These are phyloP conservation scores for Luscinia megarhynchos DNA, from an alignment of 2,797 vertebrate species.

Conservation along the genomic window DNA sequence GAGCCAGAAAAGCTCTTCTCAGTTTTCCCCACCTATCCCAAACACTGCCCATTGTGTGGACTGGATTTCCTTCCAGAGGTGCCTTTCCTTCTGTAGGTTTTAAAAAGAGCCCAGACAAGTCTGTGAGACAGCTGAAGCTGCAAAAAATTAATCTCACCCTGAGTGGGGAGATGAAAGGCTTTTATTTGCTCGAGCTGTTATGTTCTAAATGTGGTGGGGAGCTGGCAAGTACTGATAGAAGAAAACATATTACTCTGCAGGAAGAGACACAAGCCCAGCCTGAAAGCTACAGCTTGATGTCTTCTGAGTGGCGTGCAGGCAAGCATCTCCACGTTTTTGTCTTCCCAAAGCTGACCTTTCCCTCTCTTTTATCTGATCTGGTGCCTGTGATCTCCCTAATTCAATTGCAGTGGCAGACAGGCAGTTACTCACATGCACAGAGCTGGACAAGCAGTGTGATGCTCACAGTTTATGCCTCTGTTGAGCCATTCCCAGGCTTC, in stretches of 20 bases:
- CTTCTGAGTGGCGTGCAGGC: neutral
- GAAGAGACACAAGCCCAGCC: neutral
- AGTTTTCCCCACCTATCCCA: neutral
- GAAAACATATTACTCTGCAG: slow-evolving; percentile 7
- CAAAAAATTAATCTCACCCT: slow-evolving; percentile 39
- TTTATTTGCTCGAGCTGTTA: neutral
- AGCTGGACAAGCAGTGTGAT: neutral
- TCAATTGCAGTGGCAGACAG: neutral
- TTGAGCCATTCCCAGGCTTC: neutral
- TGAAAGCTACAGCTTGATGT: neutral
- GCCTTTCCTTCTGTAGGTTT: neutral
- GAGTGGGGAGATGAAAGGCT: slow-evolving; percentile 37
- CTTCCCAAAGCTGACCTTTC: neutral
- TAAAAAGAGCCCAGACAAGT: neutral
- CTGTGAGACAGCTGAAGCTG: slow-evolving; percentile 16
- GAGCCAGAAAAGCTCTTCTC: neutral
- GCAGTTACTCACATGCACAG: neutral
- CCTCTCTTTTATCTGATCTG: neutral
- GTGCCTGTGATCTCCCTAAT: slow-evolving; percentile 8
- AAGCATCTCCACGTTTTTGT: neutral
- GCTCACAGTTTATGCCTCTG: neutral
- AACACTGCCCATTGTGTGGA: neutral
- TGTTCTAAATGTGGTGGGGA: slow-evolving; percentile 46
- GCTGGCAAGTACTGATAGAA: slow-evolving; percentile 24
- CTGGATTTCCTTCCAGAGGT: neutral